Evolutionary conservation across 1,140 invertebrate genomes (phyloP), one percentile per base, ranked within the genome.

Genomic region (Drosophila erecta): DNA sequence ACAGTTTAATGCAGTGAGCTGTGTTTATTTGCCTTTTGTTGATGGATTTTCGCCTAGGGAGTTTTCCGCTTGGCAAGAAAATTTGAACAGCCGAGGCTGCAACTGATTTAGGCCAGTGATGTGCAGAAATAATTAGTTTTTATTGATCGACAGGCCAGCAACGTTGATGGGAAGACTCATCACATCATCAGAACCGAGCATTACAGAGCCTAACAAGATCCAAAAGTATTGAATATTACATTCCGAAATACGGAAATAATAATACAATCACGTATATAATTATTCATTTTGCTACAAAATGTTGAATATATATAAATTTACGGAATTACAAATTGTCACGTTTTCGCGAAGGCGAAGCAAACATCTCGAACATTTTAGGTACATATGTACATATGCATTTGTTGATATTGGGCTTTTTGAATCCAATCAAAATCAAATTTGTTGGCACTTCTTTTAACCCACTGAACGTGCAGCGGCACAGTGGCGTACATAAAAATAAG

Each of bases 401-500:
- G 3, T 6, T 2, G 3, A 3, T 11, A n/a, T 15, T 38, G 8
- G 8, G 12, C 27, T 30, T 41, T 41, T 17, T 10, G 7, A 20
- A 1, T 6, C 12, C 24, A 22, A 37, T 60, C 10, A 43, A 67
- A 27, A 37, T 66, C n/a, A 35, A 41, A 55, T 69, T 38, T 53
- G 7, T n/a, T 24, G 8, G 4, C 11, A 22, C 44, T 12, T 22
- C 38, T 41, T 30, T 30, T 55, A 38, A 33, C 37, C 57, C 53
- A 57, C 30, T 46, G 12, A 67, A 55, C 11, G 24, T 35, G 12
- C 22, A 49, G 51, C 69, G 50, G 44, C 57, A 85, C 83, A 81
- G 81, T 86, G 81, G 11, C 73, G 73, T 62, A 70, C 77, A 81
- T 80, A 58, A 53, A 44, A 86, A 86, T 76, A 83, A 38, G 83